Evolutionary conservation across 2,797 vertebrate genomes (phyloP).

Genomic region (Coracias cyanogaster): DNA sequence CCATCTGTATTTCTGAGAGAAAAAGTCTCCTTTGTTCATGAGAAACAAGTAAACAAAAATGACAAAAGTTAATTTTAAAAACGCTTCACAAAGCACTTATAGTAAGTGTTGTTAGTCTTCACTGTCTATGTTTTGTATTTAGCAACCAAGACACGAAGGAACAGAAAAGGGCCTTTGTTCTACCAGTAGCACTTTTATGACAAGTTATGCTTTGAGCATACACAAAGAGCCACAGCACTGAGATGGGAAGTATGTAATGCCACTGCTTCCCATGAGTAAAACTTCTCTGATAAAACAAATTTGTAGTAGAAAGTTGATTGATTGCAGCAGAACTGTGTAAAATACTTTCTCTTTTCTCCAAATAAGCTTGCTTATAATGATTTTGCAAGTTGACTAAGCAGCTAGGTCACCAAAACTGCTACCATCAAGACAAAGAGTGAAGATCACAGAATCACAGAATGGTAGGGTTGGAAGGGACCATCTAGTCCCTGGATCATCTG

Average conservation of each 20-base stretch:
- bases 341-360: neutral
- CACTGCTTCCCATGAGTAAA: neutral
- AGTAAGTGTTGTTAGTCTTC: neutral
- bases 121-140: neutral
- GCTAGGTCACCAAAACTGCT: neutral
- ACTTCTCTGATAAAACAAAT: neutral
- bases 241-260: neutral
- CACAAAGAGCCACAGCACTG: neutral
- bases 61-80: neutral
- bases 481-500: too few species aligned
- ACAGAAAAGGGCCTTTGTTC: neutral
- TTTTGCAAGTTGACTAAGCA: neutral
- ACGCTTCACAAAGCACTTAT: neutral
- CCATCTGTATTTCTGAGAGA: neutral
- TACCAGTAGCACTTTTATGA: neutral
- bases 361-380: neutral
- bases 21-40: neutral
- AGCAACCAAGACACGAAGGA: neutral
- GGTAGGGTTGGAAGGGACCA: too few species aligned
- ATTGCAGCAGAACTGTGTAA: neutral
- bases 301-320: neutral
- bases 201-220: neutral
- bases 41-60: neutral
- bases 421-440: neutral
- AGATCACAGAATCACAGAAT: too few species aligned